phyloP scores from a whole-genome alignment of 2,113 vertebrate genomes.

The Dasyornis broadbenti region DNA sequence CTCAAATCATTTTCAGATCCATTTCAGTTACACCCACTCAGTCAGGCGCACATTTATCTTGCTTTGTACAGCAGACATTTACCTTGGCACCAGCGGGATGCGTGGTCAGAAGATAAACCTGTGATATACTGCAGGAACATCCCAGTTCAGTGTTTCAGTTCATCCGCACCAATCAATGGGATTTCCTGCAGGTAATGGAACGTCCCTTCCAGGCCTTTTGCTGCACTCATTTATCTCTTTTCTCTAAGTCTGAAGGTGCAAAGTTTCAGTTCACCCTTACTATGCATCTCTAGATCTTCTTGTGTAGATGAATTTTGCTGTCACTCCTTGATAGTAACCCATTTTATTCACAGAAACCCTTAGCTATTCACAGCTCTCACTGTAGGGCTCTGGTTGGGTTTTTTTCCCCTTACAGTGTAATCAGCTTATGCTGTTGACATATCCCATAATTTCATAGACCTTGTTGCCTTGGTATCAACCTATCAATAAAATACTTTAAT shows the following conservation, averaged over 20 bases:
- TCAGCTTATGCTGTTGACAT: not conserved
- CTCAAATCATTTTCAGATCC: not conserved
- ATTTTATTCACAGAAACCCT: not conserved
- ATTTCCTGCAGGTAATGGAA: not conserved
- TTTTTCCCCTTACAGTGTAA: not conserved
- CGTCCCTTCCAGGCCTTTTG: not conserved
- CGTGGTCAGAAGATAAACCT: not conserved
- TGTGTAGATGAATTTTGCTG: not conserved
- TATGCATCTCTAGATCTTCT: fast-evolving
- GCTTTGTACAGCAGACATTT: not conserved
- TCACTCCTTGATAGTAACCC: not conserved
- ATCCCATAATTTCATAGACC: not conserved
- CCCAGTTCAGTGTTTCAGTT: not conserved
- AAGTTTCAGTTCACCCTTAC: not conserved
- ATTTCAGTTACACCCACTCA: not conserved
- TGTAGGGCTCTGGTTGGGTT: not conserved
- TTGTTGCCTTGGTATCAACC: not conserved
- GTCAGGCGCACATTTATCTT: not conserved
- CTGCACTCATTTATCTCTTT: not conserved
- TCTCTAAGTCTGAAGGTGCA: not conserved
- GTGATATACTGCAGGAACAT: not conserved
- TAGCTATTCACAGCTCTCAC: not conserved
- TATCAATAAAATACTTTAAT: not conserved
- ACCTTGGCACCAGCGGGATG: not conserved
- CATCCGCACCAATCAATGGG: not conserved